These are phyloP conservation scores for Geophilus truncorum DNA, from an alignment of 2,888 invertebrate species.

Conservation along the genomic window DNA sequence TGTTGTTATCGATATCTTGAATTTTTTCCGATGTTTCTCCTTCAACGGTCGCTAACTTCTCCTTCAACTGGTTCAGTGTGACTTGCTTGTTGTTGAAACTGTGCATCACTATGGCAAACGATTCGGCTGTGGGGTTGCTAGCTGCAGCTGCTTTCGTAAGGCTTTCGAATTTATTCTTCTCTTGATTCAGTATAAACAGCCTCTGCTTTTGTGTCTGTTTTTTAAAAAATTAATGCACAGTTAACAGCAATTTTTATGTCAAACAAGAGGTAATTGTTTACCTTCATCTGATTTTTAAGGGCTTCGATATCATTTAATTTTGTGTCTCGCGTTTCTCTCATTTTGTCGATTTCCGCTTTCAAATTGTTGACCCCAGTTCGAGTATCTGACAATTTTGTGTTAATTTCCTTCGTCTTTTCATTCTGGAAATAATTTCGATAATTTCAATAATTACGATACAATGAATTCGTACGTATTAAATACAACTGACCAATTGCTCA, in stretches of 20 bases:
- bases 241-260: too few relatives aligned
- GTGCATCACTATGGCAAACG: slow-evolving; percentile 54
- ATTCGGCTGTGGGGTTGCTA: slow-evolving; percentile 47
- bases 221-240: too few relatives aligned
- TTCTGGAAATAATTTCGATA: slow-evolving; percentile 50
- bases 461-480: neutral
- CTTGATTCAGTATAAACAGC: slow-evolving; percentile 44
- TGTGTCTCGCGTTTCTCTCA: slow-evolving; percentile 82
- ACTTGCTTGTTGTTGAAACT: slow-evolving; percentile 68
- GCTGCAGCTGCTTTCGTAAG: slow-evolving; percentile 43
- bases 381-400: slow-evolving; percentile 74
- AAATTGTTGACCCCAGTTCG: slow-evolving; percentile 81
- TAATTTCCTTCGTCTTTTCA: slow-evolving; percentile 70
- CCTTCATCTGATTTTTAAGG: slow-evolving; percentile 56
- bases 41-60: slow-evolving; percentile 57
- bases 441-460: neutral
- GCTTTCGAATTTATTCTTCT: slow-evolving; percentile 45
- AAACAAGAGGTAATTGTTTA: too few relatives aligned
- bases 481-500: slow-evolving; percentile 55
- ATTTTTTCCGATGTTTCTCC: slow-evolving; percentile 61
- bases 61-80: slow-evolving; percentile 62
- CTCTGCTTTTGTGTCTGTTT: slow-evolving; percentile 45
- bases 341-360: slow-evolving; percentile 93
- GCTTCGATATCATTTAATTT: slow-evolving; percentile 82
- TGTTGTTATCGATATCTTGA: slow-evolving; percentile 73